Base-by-base conservation (phyloP, 2,113 vertebrate genomes). In the Myotis brandtii region DNA sequence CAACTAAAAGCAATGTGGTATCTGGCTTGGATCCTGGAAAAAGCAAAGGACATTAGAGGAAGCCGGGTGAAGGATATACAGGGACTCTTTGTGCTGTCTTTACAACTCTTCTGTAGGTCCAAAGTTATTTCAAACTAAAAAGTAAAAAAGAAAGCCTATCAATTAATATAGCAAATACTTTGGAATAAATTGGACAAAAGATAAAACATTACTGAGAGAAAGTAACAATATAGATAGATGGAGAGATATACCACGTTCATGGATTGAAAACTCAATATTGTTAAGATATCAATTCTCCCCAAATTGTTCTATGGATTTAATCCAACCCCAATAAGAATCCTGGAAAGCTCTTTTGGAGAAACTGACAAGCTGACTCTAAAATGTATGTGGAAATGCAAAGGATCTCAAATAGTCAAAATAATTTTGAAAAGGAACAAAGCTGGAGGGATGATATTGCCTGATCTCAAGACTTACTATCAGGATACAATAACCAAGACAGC, bases 61-160 rank as follows among this genome's bases (percentile, higher is more conserved):
- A 89, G 72, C 6, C 75, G 48, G 40, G 62, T 34, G 37, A 83
- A 89, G 59, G 14, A 37, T 40, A 75, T 37, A 87, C 30, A 67
- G 56, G 52, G 10, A 50, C 50, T 69, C 48, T 89, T 50, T 88
- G 64, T 46, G 67, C 37, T 69, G 16, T 67, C 48, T 18, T 69
- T 34, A 81, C 5, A 70, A 23, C 46, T 20, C 25, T 92, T 66
- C 69, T 83, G 25, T 75, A 83, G 40, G 46, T 40, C 86, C 79
- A 75, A 82, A 82, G 21, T 75, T 64, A 95, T 62, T 67, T 54
- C 46, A 72, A 94, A 86, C n/a, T 59, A 86, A 89, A 93, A 86
- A 37, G 30, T 69, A 32, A 84, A 62, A 75, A 27, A 67, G 16
- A 72, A 40, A 92, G 18, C 11, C 54, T 70, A 86, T 12, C 50